Conservation (phyloP, 2,888 invertebrate species). For the Chymomyza caudatula region DNA sequence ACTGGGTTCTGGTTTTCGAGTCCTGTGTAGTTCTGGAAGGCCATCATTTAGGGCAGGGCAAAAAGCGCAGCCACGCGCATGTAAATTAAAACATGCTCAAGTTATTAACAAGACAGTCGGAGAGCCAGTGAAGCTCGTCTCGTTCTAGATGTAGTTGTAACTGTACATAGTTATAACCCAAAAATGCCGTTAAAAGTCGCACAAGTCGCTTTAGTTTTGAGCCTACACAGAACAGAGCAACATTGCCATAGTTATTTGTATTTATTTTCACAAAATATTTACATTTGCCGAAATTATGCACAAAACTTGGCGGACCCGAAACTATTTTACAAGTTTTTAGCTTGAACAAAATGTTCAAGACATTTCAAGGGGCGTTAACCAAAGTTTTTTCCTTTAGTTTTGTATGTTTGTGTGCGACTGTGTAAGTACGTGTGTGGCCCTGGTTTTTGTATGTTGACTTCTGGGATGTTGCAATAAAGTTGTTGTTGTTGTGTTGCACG, state of each 20-base stretch:
- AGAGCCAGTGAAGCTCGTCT: too few species aligned
- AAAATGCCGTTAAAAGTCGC: conserved; percentile 22
- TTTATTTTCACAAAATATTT: conserved; percentile 61
- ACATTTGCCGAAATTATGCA: conserved; percentile 65
- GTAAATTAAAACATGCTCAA: conserved; percentile 67
- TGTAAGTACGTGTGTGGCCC: neutral
- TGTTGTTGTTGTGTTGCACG: conserved; percentile 16
- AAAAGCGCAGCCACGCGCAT: conserved; percentile 32
- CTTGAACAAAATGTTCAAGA: conserved; percentile 29
- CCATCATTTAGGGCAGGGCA: neutral
- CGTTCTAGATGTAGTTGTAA: too few species aligned
- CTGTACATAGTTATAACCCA: too few species aligned
- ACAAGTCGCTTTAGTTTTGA: conserved; percentile 56
- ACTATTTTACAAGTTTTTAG: conserved; percentile 62
- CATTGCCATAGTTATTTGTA: conserved; percentile 21
- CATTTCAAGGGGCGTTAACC: conserved; percentile 37
- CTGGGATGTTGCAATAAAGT: conserved; percentile 54
- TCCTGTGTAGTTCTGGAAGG: neutral
- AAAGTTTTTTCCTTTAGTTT: conserved; percentile 20
- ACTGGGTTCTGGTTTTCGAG: neutral
- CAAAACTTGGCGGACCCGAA: conserved; percentile 45
- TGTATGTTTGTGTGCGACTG: neutral
- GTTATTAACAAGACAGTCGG: conserved; percentile 54
- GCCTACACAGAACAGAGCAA: neutral
- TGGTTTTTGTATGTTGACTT: conserved; percentile 44